phyloP scores from a whole-genome alignment of 2,797 vertebrate genomes.

The Heliangelus exortis region DNA sequence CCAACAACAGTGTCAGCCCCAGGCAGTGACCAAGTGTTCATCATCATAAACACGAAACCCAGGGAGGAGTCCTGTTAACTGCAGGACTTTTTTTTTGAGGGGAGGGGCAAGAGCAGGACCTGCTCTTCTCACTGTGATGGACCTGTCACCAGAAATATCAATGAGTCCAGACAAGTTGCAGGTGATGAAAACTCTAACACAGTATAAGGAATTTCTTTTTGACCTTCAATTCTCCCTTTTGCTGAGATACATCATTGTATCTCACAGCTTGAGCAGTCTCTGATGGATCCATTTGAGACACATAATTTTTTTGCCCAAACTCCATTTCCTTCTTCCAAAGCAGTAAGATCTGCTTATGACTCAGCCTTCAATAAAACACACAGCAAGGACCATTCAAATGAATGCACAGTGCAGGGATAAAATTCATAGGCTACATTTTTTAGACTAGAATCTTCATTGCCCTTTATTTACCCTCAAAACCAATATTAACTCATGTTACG shows the following conservation, averaged over 20 bases:
- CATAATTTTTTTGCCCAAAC: neutral
- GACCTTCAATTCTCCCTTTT: neutral
- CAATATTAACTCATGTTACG: neutral
- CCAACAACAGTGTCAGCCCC: neutral
- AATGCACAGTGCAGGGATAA: neutral
- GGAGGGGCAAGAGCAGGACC: neutral
- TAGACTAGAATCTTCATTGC: neutral
- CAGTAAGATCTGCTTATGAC: conserved; percentile 38
- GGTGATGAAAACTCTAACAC: neutral
- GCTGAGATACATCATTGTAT: neutral
- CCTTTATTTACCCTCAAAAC: conserved; percentile 3
- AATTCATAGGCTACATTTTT: neutral
- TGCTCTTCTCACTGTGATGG: neutral
- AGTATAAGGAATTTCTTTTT: neutral
- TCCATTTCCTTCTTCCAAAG: conserved; percentile 34
- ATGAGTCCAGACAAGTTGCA: neutral
- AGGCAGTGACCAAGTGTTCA: neutral
- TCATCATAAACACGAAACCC: neutral
- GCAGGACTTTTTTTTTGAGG: neutral
- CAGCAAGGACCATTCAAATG: conserved; percentile 37
- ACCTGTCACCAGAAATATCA: neutral
- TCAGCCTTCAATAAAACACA: conserved; percentile 57
- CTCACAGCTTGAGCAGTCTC: conserved; percentile 32
- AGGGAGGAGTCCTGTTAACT: neutral
- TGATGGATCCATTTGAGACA: neutral